Percentiles rank a stretch among this genome's conserved stretches.
phyloP scores from a whole-genome alignment of 2,888 invertebrate genomes.

The Diarsia mendica region DNA sequence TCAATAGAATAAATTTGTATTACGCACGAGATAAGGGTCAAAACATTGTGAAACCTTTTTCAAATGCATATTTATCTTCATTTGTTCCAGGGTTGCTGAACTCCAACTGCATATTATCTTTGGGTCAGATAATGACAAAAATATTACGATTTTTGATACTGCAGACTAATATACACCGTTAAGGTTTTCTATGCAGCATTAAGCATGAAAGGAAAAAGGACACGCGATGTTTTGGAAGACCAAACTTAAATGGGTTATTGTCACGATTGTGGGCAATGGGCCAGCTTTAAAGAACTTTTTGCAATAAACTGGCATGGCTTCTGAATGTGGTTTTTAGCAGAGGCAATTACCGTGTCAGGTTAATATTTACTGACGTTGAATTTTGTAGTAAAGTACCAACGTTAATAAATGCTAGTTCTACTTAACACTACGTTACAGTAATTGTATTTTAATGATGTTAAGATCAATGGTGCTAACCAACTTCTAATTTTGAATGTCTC shows the following conservation, averaged over 20 bases:
- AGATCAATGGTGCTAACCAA: conserved; percentile 27
- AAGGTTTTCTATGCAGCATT: conserved; percentile 12
- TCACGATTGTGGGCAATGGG: conserved; percentile 51
- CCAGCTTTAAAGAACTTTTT: conserved; percentile 43
- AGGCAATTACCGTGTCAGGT: conserved; percentile 4
- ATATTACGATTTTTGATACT: conserved; percentile 12
- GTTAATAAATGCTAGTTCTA: background rate
- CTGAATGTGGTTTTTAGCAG: conserved; percentile 18
- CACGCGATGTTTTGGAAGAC: conserved; percentile 44
- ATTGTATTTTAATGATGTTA: conserved; percentile 29
- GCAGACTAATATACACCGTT: conserved; percentile 6
- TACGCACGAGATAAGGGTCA: conserved; percentile 63
- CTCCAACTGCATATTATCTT: conserved; percentile 19
- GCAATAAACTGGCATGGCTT: conserved; percentile 18
- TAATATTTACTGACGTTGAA: background rate
- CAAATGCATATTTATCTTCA: conserved; percentile 58
- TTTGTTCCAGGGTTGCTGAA: conserved; percentile 40
- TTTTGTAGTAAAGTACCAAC: background rate
- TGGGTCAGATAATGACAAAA: conserved; percentile 1
- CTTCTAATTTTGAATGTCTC: conserved; percentile 32
- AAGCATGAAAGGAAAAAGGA: conserved; percentile 25
- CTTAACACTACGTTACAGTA: background rate
- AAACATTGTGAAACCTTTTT: conserved; percentile 59
- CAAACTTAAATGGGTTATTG: conserved; percentile 44
- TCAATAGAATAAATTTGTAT: conserved; percentile 60